Evolutionary conservation across 2,113 vertebrate species (phyloP).

Genomic region (Oreocharis arfaki): DNA sequence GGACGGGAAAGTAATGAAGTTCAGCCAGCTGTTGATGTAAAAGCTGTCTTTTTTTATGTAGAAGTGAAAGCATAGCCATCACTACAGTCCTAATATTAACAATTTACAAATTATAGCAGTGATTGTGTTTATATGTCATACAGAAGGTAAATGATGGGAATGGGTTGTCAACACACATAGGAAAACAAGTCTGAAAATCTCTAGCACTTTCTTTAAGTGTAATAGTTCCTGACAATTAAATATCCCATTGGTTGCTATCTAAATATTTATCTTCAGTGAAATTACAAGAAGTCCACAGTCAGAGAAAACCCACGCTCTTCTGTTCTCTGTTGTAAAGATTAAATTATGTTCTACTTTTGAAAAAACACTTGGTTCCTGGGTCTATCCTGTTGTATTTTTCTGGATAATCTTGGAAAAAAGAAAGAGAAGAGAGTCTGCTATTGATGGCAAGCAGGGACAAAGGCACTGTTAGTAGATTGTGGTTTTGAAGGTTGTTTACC

Average conservation of each 20-base stretch:
- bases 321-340: background rate
- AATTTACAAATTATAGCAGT: slow-evolving; percentile 37
- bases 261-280: slow-evolving; percentile 45
- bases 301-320: background rate
- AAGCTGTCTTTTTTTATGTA: background rate
- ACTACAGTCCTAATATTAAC: slow-evolving; percentile 21
- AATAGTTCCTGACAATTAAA: slow-evolving; percentile 39
- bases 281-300: slow-evolving; percentile 5
- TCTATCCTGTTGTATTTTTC: slow-evolving; percentile 15
- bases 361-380: background rate
- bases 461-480: background rate
- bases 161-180: slow-evolving; percentile 18
- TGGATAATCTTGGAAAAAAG: background rate
- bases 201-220: slow-evolving; percentile 2
- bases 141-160: slow-evolving; percentile 9
- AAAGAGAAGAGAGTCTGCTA: background rate
- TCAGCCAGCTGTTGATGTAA: slow-evolving; percentile 33
- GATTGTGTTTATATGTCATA: slow-evolving; percentile 18
- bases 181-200: slow-evolving; percentile 22
- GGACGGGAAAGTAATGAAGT: slow-evolving; percentile 13
- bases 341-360: slow-evolving; percentile 3
- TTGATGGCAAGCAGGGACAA: background rate
- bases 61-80: background rate
- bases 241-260: background rate
- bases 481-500: slow-evolving; percentile 25